Conservation (phyloP, 2,113 vertebrate genomes). For the Prinia subflava region DNA sequence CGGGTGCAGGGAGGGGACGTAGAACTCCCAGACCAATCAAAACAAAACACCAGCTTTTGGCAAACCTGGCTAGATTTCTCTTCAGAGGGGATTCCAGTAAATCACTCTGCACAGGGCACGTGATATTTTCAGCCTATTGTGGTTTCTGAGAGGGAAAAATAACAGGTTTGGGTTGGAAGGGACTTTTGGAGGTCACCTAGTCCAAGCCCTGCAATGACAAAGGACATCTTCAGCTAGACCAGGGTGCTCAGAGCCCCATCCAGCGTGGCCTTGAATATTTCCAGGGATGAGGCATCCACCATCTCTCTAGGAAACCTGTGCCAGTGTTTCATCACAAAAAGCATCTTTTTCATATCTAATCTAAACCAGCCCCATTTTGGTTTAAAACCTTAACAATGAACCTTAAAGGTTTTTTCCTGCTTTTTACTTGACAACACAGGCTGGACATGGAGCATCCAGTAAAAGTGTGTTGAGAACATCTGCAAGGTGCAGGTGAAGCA, state of each 20-base stretch:
- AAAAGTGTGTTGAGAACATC: background rate
- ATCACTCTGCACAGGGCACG: background rate
- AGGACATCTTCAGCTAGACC: background rate
- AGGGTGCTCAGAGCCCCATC: background rate
- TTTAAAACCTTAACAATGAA: background rate
- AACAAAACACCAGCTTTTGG: background rate
- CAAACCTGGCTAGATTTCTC: background rate
- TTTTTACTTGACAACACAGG: background rate
- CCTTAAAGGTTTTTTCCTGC: background rate
- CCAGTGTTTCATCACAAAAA: background rate
- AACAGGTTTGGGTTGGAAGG: background rate
- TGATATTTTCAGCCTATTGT: background rate
- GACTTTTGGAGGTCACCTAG: background rate
- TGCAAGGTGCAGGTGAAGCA: background rate
- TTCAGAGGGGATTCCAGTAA: background rate
- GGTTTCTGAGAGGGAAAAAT: background rate
- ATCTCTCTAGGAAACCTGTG: background rate
- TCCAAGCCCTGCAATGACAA: background rate
- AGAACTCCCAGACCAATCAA: background rate
- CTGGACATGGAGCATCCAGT: background rate
- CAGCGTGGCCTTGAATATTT: background rate
- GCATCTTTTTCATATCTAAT: background rate
- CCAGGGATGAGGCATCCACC: background rate
- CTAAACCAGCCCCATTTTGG: background rate
- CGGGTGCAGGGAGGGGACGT: accelerated